Base-by-base conservation (phyloP, 1,140 invertebrate species). In the Druon quercuslanigerum region DNA sequence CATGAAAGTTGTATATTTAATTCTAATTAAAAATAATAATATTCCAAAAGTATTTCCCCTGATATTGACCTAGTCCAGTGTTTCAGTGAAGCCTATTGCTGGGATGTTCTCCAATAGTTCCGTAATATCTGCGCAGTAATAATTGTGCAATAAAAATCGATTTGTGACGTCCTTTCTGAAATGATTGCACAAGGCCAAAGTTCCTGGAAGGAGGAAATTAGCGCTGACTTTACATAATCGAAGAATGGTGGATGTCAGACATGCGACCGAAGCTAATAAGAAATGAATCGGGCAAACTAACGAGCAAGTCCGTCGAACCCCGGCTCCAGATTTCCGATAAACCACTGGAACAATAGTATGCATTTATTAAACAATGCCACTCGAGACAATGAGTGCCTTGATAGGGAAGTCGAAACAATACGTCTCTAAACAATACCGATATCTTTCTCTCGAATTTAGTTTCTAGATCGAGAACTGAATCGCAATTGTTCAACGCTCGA, bases 331-430 rank as follows among this genome's bases (percentile, higher is more conserved):
- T 51, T 74, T 13, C 51, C 78, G 83, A 87, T 87, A 87, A 87
- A 82, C 82, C 78, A 25, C 73, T 51, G 46, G 72, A 78, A 80
- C 86, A 88, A 89, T 87, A 71, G 75, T 57, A 71, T 72, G 83
- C 83, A 76, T 89, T 88, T 89, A 88, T 84, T 86, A 85, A 85
- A 88, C 86, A 87, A 87, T 86, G 81, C 85, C 80, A 87, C 80
- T 87, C 82, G 83, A 87, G 88, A 88, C 87, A 87, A 87, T 87
- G 79, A 66, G 60, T 66, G 60, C 60, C 60, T 66, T 33, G 51
- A 70, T 57, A 60, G 70, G 75, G 51, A 72, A n/a, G 51, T 72
- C 17, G 71, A 72, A 75, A 85, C 87, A 87, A 88, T 89, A 51
- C 83, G 74, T 78, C 77, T 74, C 82, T 75, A 78, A 84, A 89